phyloP scores from a whole-genome alignment of 2,888 invertebrate genomes.

The Fragum fragum region DNA sequence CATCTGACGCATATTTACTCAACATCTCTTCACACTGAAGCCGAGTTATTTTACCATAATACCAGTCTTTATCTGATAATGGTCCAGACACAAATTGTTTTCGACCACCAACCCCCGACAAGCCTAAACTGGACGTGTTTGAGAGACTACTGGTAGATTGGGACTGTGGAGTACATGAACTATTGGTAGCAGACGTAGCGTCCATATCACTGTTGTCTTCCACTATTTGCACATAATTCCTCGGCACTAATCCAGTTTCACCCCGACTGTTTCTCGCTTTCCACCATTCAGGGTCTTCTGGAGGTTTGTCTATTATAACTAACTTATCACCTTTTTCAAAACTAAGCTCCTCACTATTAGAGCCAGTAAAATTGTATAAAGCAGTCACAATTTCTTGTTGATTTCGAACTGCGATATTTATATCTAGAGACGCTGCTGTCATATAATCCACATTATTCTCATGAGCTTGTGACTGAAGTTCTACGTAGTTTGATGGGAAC shows the following conservation, averaged over 20 bases:
- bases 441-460: constrained; percentile 73
- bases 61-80: constrained; percentile 92
- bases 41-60: constrained; percentile 98
- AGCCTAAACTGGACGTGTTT: constrained; percentile 78
- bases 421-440: constrained; percentile 77
- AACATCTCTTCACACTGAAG: constrained; percentile 98
- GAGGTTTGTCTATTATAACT: constrained; percentile 98
- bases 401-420: constrained; percentile 37
- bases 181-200: constrained; percentile 72
- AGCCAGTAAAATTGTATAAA: constrained; percentile 93
- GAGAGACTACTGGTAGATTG: constrained; percentile 85
- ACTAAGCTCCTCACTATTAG: constrained; percentile 94
- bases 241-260: constrained; percentile 97
- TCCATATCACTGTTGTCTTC: constrained; percentile 77
- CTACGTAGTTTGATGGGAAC: constrained; percentile 99
- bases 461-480: constrained; percentile 64
- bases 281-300: constrained; percentile 99
- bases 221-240: constrained; percentile 87
- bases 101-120: constrained; percentile 75
- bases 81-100: constrained; percentile 84
- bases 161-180: constrained; percentile 83
- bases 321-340: constrained; percentile 98
- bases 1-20: constrained; percentile 98
- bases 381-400: constrained; percentile 95
- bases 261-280: constrained; percentile 97